These are phyloP conservation scores for Hypomecis punctinalis DNA, from an alignment of 2,888 invertebrate genomes.

Conservation along the genomic window DNA sequence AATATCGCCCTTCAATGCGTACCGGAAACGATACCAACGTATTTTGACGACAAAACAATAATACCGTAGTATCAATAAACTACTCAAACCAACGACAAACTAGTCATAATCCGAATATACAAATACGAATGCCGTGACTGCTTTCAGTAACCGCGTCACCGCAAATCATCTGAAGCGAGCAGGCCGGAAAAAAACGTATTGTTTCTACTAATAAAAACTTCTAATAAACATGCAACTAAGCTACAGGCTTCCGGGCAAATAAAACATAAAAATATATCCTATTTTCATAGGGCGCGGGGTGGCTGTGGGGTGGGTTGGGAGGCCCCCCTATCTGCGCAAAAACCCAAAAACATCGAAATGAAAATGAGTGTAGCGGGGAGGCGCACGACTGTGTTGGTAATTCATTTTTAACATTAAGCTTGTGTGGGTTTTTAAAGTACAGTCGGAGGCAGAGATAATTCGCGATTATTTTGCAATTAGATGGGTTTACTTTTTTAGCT, in stretches of 20 bases:
- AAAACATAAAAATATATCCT: slow-evolving; percentile 86
- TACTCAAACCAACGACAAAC: slow-evolving; percentile 44
- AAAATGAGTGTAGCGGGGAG: slow-evolving; percentile 83
- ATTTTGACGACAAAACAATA: slow-evolving; percentile 45
- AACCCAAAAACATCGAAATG: slow-evolving; percentile 86
- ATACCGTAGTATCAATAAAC: slow-evolving; percentile 45
- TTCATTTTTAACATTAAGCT: slow-evolving; percentile 84
- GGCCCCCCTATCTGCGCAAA: slow-evolving; percentile 79
- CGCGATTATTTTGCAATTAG: slow-evolving; percentile 41
- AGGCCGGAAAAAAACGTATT: slow-evolving; percentile 68
- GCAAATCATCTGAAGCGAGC: slow-evolving; percentile 67
- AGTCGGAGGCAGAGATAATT: slow-evolving; percentile 57
- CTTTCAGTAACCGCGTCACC: slow-evolving; percentile 64
- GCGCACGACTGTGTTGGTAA: slow-evolving; percentile 80
- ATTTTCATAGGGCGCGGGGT: slow-evolving; percentile 84
- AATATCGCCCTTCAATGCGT: slow-evolving; percentile 32
- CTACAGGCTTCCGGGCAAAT: slow-evolving; percentile 84
- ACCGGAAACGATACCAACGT: slow-evolving; percentile 28
- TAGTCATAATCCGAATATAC: slow-evolving; percentile 51
- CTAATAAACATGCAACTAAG: slow-evolving; percentile 86
- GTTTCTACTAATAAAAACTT: slow-evolving; percentile 84
- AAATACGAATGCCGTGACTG: slow-evolving; percentile 71
- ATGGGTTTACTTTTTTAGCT: not conserved
- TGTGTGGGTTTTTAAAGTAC: slow-evolving; percentile 85
- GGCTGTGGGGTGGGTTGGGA: slow-evolving; percentile 43